Evolutionary conservation across 2,797 vertebrate genomes (phyloP).

Genomic region (Coregonus suidteri): DNA sequence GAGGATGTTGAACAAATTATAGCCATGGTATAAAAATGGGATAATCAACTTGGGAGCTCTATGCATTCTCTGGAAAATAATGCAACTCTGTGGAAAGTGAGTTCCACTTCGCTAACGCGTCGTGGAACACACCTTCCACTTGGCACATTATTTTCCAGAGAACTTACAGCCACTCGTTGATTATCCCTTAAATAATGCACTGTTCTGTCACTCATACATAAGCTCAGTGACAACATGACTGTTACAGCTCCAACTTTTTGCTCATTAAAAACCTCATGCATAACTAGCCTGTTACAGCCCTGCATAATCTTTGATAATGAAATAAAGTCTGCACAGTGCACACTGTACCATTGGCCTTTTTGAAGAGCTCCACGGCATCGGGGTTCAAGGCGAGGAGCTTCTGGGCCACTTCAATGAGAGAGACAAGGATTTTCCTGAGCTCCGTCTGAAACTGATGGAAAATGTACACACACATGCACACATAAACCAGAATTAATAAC

Average conservation of each 20-base stretch:
- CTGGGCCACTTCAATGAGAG: conserved; percentile 98
- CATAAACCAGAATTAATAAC: not conserved
- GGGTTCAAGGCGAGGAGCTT: conserved; percentile 96
- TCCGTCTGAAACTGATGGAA: conserved; percentile 93
- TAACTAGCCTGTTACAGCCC: not conserved
- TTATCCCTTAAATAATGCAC: not conserved
- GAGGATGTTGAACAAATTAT: too few relatives aligned
- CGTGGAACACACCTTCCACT: too few relatives aligned
- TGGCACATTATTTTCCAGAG: too few relatives aligned
- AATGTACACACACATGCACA: not conserved
- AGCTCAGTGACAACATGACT: not conserved
- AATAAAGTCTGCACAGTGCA: not conserved
- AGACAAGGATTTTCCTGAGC: conserved; percentile 95
- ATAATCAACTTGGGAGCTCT: too few relatives aligned
- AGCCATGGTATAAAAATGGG: too few relatives aligned
- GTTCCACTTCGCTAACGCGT: too few relatives aligned
- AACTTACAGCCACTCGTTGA: too few relatives aligned
- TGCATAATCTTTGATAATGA: not conserved
- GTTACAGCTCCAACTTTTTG: not conserved
- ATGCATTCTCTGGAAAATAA: too few relatives aligned
- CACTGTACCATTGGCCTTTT: conserved; percentile 91
- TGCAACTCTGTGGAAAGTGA: too few relatives aligned
- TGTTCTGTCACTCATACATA: not conserved
- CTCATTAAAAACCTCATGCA: not conserved
- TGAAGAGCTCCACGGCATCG: conserved; percentile 94